phyloP scores from a whole-genome alignment of 2,888 invertebrate species.

The Gortyna flavago region DNA sequence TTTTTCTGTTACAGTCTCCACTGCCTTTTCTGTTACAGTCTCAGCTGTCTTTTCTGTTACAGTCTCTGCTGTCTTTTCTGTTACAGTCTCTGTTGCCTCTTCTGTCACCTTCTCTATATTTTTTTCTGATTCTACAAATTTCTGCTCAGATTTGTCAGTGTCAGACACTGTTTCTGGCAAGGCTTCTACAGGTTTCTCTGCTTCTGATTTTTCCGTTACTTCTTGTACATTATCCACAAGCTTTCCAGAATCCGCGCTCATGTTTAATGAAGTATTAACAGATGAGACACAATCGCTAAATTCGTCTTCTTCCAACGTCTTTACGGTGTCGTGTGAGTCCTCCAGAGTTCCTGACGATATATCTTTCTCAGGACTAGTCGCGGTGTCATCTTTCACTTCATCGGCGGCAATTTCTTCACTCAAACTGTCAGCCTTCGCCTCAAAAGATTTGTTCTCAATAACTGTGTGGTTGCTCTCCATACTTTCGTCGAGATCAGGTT shows the following conservation, averaged over 20 bases:
- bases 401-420: conserved; percentile 57
- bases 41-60: not conserved
- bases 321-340: conserved; percentile 71
- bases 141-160: conserved; percentile 2
- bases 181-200: conserved; percentile 18
- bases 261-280: conserved; percentile 73
- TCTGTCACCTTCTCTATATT: not conserved
- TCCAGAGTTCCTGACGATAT: conserved; percentile 70
- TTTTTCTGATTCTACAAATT: conserved; percentile 11
- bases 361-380: conserved; percentile 69
- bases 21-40: not conserved
- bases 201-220: conserved; percentile 7
- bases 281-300: conserved; percentile 77
- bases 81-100: not conserved
- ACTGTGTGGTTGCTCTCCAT: conserved; percentile 83
- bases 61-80: not conserved
- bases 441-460: conserved; percentile 82
- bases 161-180: conserved; percentile 18
- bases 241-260: conserved; percentile 60
- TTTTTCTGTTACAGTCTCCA: conserved; percentile 2
- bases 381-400: conserved; percentile 54
- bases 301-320: conserved; percentile 74
- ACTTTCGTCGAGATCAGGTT: conserved; percentile 82
- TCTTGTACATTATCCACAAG: conserved; percentile 22
- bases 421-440: conserved; percentile 69